Evolutionary conservation across 1,140 invertebrate genomes (phyloP), one percentile per base, ranked within the genome.

Genomic region (Drosophila orosa): DNA sequence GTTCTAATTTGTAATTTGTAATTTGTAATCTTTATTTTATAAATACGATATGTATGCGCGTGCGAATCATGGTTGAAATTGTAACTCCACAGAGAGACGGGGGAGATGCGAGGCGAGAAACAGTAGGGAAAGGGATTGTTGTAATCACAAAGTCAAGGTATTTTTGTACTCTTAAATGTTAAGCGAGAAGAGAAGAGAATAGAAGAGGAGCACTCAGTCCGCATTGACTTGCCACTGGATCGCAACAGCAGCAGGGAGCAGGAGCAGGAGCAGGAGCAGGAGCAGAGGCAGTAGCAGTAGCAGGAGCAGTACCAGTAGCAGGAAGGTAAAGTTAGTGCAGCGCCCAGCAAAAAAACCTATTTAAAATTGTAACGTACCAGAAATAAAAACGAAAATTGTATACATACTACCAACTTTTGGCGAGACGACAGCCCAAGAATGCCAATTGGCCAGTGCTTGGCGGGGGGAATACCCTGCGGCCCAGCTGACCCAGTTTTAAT

Each of bases 91-190:
- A 33, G 45, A 50, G 31, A 24, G 10, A 24, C 35, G 29, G 27
- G 27, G 39, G 19, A 52, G 17, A 52, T 33, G 48, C 48, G 19
- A 13, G 24, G 7, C 65, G 35, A 24, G 33, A 33, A 33, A 15
- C 4, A 39, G 39, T 9, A 27, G 6, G 3, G 42, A n/a, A n/a
- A 39, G 65, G 66, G 40, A 71, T 78, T 65, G 74, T 82, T 69
- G 80, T 63, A 77, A 84, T 60, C 60, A 77, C 54, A 82, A 72
- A 79, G 75, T 83, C 66, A 50, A 77, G 83, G 84, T 89, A 89
- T 87, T 87, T 89, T 87, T 87, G 78, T 87, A 87, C 83, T 83
- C 76, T 77, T 73, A 83, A 54, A 57, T 78, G 65, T 86, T 86
- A 86, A 87, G 83, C 75, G 29, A 62, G 35, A 47, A 19, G n/a